phyloP scores from a whole-genome alignment of 2,113 vertebrate genomes.

The Oncorhynchus gorbuscha region DNA sequence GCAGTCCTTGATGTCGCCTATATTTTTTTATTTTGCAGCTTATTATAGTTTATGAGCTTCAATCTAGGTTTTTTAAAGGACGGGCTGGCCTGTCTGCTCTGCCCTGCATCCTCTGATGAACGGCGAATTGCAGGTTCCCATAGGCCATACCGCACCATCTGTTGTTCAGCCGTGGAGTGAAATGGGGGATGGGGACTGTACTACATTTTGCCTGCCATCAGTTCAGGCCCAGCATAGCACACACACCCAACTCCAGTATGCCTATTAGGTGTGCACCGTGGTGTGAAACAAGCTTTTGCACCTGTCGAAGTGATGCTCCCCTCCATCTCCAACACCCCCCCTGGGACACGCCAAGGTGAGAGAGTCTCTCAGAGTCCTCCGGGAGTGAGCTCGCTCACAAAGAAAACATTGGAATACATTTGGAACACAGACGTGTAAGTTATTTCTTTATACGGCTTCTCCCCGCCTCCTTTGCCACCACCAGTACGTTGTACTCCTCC shows the following conservation, averaged over 20 bases:
- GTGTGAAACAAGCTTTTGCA: constrained; percentile 69
- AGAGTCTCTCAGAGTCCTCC: not conserved
- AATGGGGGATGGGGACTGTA: constrained; percentile 20
- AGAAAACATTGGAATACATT: constrained; percentile 6
- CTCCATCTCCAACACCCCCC: constrained; percentile 28
- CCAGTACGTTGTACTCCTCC: not conserved
- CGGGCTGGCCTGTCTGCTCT: not conserved
- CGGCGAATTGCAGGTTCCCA: not conserved
- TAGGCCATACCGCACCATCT: not conserved
- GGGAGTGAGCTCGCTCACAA: not conserved
- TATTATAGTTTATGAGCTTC: not conserved
- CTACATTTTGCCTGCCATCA: constrained; percentile 24
- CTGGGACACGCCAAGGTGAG: constrained; percentile 14
- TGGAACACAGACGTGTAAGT: not conserved
- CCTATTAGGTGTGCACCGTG: constrained; percentile 58
- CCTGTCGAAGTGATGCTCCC: constrained; percentile 39
- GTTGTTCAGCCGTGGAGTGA: not conserved
- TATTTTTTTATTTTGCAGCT: not conserved
- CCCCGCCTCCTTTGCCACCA: not conserved
- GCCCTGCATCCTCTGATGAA: constrained; percentile 17
- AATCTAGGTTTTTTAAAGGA: not conserved
- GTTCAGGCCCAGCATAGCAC: constrained; percentile 15
- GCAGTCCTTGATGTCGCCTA: not conserved
- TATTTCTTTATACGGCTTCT: not conserved
- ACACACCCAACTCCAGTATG: constrained; percentile 34